Evolutionary conservation across 2,888 invertebrate genomes (phyloP).

Genomic region (Agrochola litura): DNA sequence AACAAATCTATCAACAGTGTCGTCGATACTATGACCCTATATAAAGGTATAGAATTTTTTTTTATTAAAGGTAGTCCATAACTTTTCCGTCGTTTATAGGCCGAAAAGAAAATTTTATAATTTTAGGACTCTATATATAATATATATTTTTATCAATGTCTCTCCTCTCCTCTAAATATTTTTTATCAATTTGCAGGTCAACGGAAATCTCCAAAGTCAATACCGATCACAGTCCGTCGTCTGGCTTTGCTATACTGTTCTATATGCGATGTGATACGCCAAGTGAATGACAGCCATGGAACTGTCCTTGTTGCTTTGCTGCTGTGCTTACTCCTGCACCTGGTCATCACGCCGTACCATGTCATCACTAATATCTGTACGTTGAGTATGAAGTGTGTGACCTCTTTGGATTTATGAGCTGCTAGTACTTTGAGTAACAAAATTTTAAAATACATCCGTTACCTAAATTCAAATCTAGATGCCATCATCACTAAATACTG

Average conservation of each 20-base stretch:
- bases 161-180: not conserved
- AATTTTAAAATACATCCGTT: not conserved
- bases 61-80: not conserved
- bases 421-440: conserved; percentile 14
- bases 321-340: conserved; percentile 84
- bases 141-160: too few species aligned
- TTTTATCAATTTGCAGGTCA: conserved; percentile 21
- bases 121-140: not conserved
- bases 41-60: conserved; percentile 30
- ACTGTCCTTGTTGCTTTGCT: conserved; percentile 77
- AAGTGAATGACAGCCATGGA: conserved; percentile 82
- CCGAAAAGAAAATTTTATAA: too few species aligned
- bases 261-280: conserved; percentile 80
- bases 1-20: conserved; percentile 49
- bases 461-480: too few species aligned
- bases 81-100: too few species aligned
- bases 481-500: not conserved
- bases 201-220: conserved; percentile 9
- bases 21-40: conserved; percentile 49
- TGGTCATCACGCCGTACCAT: conserved; percentile 88
- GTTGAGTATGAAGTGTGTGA: conserved; percentile 31
- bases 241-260: conserved; percentile 80
- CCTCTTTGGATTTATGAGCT: conserved; percentile 12
- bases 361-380: conserved; percentile 79
- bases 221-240: conserved; percentile 71